These are phyloP conservation scores for Crotalus adamanteus DNA, from an alignment of 2,797 vertebrate genomes.

Conservation along the genomic window DNA sequence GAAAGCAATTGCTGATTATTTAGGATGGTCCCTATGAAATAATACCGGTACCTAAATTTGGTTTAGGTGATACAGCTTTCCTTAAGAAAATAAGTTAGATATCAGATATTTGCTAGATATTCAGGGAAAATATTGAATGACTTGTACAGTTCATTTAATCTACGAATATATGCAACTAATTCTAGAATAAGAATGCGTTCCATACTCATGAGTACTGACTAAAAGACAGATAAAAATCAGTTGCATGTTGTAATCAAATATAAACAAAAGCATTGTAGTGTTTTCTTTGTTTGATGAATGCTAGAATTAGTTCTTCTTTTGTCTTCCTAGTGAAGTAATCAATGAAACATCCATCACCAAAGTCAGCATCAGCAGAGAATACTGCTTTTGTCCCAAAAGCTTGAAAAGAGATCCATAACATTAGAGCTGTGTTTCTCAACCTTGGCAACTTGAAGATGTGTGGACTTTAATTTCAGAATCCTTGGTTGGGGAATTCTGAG, in stretches of 20 bases:
- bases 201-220: background rate
- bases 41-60: constrained; percentile 2
- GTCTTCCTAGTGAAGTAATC: background rate
- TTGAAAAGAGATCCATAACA: constrained; percentile 9
- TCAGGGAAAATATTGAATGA: fast-evolving
- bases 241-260: constrained; percentile 1
- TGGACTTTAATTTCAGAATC: background rate
- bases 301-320: background rate
- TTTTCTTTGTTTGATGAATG: background rate
- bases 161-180: background rate
- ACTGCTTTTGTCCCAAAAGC: constrained; percentile 24
- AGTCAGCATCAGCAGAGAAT: constrained; percentile 11
- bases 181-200: background rate
- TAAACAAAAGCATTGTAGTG: background rate
- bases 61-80: background rate
- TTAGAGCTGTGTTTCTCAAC: background rate
- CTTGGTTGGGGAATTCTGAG: background rate
- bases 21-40: background rate
- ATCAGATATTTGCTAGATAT: background rate
- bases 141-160: fast-evolving
- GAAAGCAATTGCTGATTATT: background rate
- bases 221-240: background rate
- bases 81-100: constrained; percentile 10
- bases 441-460: no score
- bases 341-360: constrained; percentile 4